A percentile compares a stretch with the other conserved stretches of the same genome.
Conservation (phyloP, 2,113 vertebrate species). For the Anolis sagrei region DNA sequence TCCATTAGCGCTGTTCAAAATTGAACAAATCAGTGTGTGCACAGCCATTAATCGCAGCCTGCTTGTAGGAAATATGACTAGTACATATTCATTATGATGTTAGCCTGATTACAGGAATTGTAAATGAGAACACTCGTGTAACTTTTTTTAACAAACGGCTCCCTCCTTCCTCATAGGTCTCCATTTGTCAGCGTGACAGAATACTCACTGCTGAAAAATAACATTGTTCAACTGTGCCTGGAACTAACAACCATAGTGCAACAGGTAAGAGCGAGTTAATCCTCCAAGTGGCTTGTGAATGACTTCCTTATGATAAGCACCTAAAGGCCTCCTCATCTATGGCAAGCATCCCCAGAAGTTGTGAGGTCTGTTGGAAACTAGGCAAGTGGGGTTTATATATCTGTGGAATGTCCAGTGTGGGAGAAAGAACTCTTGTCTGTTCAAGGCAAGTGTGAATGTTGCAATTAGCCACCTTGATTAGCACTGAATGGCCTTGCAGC, state of each 20-base stretch:
- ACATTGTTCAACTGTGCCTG: conserved; percentile 94
- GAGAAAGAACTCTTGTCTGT: too few relatives aligned
- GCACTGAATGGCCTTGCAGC: too few relatives aligned
- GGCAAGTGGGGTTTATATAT: too few relatives aligned
- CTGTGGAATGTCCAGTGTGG: too few relatives aligned
- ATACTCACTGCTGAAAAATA: conserved; percentile 93
- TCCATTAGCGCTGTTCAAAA: background rate
- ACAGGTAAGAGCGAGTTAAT: conserved; percentile 79
- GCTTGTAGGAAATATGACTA: conserved; percentile 12
- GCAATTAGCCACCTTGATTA: too few relatives aligned
- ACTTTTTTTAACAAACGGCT: conserved; percentile 22
- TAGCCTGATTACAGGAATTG: conserved; percentile 12
- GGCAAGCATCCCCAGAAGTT: too few relatives aligned
- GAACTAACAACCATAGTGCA: conserved; percentile 94
- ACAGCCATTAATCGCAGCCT: background rate
- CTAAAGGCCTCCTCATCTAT: background rate
- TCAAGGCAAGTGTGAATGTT: too few relatives aligned
- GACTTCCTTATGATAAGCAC: conserved; percentile 1
- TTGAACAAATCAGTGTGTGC: background rate
- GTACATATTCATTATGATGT: conserved; percentile 1
- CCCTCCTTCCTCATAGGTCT: conserved; percentile 78
- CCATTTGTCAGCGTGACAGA: conserved; percentile 94
- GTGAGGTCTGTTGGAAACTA: too few relatives aligned
- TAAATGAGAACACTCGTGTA: conserved; percentile 14
- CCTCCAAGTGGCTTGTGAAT: background rate